Percentiles rank a stretch among this genome's conserved stretches.
Conservation (phyloP, 1,140 invertebrate genomes). For the Sycobia sp. region DNA sequence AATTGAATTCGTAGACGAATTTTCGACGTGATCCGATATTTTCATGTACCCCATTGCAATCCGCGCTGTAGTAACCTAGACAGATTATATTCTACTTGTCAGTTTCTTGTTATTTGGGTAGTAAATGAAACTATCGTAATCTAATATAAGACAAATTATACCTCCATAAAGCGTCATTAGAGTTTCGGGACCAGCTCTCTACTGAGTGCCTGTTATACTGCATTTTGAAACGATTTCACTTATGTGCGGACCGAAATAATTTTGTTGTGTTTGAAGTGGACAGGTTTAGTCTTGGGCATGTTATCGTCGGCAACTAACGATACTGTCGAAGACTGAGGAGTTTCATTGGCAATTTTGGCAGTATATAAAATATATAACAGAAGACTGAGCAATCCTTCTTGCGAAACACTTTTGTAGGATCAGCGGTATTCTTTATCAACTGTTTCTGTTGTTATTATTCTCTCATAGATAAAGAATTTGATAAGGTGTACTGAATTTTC, state of each 20-base stretch:
- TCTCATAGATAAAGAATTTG: no score
- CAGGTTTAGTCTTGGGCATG: neutral
- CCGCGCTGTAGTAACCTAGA: neutral
- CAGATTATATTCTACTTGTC: neutral
- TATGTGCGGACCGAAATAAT: neutral
- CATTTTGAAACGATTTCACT: conserved; percentile 1
- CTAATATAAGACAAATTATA: neutral
- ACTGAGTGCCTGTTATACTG: conserved; percentile 3
- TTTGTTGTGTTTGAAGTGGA: neutral
- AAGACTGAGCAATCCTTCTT: conserved; percentile 7
- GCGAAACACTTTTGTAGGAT: neutral
- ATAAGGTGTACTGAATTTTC: neutral
- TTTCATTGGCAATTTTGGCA: neutral
- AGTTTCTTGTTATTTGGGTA: neutral
- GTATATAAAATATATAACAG: conserved; percentile 1
- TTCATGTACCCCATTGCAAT: conserved; percentile 1
- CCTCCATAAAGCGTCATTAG: neutral
- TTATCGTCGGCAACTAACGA: neutral
- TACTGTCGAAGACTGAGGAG: neutral
- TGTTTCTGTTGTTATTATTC: neutral
- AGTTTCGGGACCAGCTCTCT: neutral
- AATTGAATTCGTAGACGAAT: no score
- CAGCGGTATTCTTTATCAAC: neutral
- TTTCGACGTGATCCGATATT: no score
- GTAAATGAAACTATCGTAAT: conserved; percentile 11